Evolutionary conservation across 2,888 invertebrate genomes (phyloP).

Genomic region (Galerucella nymphaeae): DNA sequence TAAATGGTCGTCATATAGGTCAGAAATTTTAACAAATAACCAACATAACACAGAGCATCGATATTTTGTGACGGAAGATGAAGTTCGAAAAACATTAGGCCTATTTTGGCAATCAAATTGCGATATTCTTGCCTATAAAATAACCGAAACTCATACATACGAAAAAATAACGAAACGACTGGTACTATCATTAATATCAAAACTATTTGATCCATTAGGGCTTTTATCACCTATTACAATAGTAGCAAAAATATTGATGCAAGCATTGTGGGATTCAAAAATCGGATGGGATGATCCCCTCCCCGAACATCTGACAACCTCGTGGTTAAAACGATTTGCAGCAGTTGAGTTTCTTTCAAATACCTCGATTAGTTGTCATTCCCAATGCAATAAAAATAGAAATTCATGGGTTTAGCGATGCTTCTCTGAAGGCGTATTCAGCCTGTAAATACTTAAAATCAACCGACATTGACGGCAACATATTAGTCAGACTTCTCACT

Average conservation of each 20-base stretch:
- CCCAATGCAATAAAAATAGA: too few species aligned
- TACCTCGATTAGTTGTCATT: not conserved
- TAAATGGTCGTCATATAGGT: too few species aligned
- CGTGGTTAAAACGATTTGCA: slow-evolving; percentile 15
- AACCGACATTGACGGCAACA: not conserved
- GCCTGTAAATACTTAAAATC: not conserved
- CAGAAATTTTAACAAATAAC: too few species aligned
- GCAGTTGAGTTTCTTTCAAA: not conserved
- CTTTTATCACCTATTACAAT: slow-evolving; percentile 24
- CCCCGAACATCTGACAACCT: not conserved
- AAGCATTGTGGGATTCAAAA: slow-evolving; percentile 27
- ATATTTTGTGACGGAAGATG: too few species aligned
- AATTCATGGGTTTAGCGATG: too few species aligned
- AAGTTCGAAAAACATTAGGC: too few species aligned
- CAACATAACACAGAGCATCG: too few species aligned
- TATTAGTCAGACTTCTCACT: too few species aligned
- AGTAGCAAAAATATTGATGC: slow-evolving; percentile 27
- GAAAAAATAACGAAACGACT: slow-evolving; percentile 31
- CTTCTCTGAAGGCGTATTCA: too few species aligned
- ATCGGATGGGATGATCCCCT: slow-evolving; percentile 28
- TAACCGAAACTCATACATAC: not conserved
- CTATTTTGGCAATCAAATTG: slow-evolving; percentile 7
- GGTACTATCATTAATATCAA: slow-evolving; percentile 35
- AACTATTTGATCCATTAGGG: slow-evolving; percentile 42
- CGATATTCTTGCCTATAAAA: not conserved